A percentile compares a stretch with the other conserved stretches of the same genome.
These are phyloP conservation scores for Brachionus sp. DNA, from an alignment of 1,140 invertebrate genomes.

Conservation along the genomic window DNA sequence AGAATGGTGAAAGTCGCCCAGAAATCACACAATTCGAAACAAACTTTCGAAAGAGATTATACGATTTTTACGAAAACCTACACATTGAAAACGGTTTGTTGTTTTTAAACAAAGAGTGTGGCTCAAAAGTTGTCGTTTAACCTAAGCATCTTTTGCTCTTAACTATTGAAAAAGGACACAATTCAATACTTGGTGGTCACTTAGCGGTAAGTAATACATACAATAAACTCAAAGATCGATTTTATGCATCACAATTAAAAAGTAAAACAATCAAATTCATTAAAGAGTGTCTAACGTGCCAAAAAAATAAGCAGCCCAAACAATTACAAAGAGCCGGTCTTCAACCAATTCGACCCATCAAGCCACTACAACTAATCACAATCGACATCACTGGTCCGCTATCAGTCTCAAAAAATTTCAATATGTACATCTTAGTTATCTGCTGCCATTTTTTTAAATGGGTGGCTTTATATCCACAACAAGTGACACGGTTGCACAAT, in stretches of 20 bases:
- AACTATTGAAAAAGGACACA: conserved; percentile 9
- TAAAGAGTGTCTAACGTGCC: conserved; percentile 4
- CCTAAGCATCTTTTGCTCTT: neutral
- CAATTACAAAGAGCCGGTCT: neutral
- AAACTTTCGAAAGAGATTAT: conserved; percentile 4
- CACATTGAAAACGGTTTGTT: neutral
- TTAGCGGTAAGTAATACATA: neutral
- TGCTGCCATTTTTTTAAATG: conserved; percentile 58
- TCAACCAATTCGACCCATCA: neutral
- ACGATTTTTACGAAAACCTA: neutral
- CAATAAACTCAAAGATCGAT: neutral
- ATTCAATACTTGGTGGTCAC: conserved; percentile 7
- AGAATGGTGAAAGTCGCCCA: neutral
- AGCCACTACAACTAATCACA: conserved; percentile 3
- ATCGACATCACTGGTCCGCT: conserved; percentile 48
- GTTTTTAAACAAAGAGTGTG: neutral
- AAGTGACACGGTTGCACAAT: neutral
- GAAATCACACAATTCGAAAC: neutral
- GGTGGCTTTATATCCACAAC: conserved; percentile 51
- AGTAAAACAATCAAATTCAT: neutral
- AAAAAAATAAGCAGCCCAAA: conserved; percentile 15
- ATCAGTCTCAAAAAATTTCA: conserved; percentile 47
- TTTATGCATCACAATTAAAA: neutral
- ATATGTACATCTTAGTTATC: conserved; percentile 54
- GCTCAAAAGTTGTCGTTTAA: neutral